Evolutionary conservation across 2,113 vertebrate genomes (phyloP), one percentile per base, ranked within the genome.

Genomic region (Ictidomys tridecemlineatus): DNA sequence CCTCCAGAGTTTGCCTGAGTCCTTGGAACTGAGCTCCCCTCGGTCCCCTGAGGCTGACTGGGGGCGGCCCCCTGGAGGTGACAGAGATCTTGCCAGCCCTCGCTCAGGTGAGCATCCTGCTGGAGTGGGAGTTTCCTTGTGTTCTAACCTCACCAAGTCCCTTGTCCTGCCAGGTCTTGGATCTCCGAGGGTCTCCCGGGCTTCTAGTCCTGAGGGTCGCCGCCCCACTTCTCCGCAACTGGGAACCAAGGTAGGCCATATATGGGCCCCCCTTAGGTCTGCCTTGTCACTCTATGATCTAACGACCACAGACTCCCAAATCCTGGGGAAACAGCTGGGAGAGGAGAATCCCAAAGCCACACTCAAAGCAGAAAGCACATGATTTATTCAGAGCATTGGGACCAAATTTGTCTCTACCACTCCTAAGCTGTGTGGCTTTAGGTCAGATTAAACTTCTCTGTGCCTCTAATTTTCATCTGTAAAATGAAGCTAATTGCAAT

Each of bases 201-300:
- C 95, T 63, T 91, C 97, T 26, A 98, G 95, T 45, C 97, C 97
- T 2, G 97, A 95, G 39, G 16, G 70, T 51, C 84, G 0, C 37
- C 80, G 5, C 0, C 42, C 78, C 0, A 2, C 56, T 22, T 97
- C 96, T 30, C 97, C 94, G 0, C 89, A 63, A 65, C 79, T 69
- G 17, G 92, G 96, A 74, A 65, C 73, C 56, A 98, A 98, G 98
- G 98, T 98, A 97, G 77, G 91, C 10, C 2, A n/a, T 53, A 48
- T 30, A 7, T 11, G 0, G 0, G 0, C 4, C 22, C 32, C 37
- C 39, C 53, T 18, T 34, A 5, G 10, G 26, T 37, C 34, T 26
- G 2, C 28, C 72, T 12, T 1, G 9, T 37, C 37, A 63, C 8
- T 17, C 30, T 94, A 32, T 32, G 24, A 14, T 13, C 51, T 78